Evolutionary conservation across 2,113 vertebrate species (phyloP).

Genomic region (Oncorhynchus clarkii): DNA sequence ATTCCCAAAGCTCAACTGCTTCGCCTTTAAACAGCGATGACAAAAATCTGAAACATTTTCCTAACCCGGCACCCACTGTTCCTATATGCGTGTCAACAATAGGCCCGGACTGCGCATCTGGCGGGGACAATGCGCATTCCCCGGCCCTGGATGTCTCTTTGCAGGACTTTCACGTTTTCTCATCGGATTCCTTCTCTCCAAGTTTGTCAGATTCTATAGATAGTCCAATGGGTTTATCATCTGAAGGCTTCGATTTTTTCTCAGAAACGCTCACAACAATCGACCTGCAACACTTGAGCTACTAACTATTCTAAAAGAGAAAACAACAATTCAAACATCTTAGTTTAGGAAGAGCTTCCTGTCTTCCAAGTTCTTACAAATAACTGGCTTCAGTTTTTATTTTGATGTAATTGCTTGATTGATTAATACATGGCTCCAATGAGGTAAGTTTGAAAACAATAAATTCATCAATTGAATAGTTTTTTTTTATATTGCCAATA

Average conservation of each 20-base stretch:
- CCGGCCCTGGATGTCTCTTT: constrained; percentile 86
- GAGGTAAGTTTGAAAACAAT: constrained; percentile 76
- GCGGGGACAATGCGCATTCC: constrained; percentile 87
- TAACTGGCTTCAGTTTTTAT: constrained; percentile 42
- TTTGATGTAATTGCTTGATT: constrained; percentile 47
- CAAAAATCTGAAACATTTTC: constrained; percentile 98
- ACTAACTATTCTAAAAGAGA: constrained; percentile 70
- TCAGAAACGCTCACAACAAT: constrained; percentile 94
- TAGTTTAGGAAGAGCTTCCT: neutral
- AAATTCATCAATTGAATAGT: constrained; percentile 60
- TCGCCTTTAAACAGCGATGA: constrained; percentile 89
- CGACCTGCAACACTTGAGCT: constrained; percentile 92
- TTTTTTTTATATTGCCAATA: constrained; percentile 59
- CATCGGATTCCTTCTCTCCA: constrained; percentile 90
- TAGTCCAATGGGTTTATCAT: constrained; percentile 86
- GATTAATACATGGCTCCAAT: constrained; percentile 65
- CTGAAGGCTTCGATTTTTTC: constrained; percentile 94
- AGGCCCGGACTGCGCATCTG: constrained; percentile 88
- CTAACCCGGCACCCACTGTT: constrained; percentile 88
- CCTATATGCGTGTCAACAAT: constrained; percentile 89
- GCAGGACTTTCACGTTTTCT: constrained; percentile 90
- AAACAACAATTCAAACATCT: constrained; percentile 8
- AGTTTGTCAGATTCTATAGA: constrained; percentile 87
- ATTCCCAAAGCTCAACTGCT: constrained; percentile 81
- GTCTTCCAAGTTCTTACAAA: neutral